Evolutionary conservation across 2,888 invertebrate species (phyloP).

Genomic region (Hypomecis atomaria): DNA sequence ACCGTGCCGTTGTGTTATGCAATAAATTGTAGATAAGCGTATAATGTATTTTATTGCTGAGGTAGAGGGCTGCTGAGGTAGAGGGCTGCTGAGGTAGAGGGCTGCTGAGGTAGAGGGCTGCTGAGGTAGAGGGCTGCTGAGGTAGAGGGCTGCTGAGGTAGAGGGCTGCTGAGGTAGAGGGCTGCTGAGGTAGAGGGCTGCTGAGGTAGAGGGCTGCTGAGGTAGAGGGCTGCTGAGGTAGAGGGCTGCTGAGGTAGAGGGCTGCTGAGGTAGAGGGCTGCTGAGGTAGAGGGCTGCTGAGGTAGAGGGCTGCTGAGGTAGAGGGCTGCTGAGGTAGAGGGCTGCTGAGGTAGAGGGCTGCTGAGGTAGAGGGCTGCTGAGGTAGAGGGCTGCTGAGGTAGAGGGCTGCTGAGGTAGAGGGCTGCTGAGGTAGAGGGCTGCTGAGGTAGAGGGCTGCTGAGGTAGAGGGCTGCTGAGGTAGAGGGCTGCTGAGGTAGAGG

Average conservation of each 20-base stretch:
- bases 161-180: neutral
- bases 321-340: no score
- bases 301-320: no score
- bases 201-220: neutral
- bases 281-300: no score
- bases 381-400: no score
- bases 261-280: neutral
- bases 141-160: neutral
- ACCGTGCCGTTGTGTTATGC: constrained; percentile 51
- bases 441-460: no score
- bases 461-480: no score
- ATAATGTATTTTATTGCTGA: constrained; percentile 5
- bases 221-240: neutral
- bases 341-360: no score
- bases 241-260: neutral
- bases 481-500: no score
- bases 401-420: no score
- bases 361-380: no score
- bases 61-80: neutral
- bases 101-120: neutral
- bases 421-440: no score
- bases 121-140: neutral
- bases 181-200: neutral
- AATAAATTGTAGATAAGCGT: constrained; percentile 54
- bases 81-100: neutral